Base-by-base conservation (phyloP, 2,888 invertebrate genomes). In the Agonopterix subpropinquella region DNA sequence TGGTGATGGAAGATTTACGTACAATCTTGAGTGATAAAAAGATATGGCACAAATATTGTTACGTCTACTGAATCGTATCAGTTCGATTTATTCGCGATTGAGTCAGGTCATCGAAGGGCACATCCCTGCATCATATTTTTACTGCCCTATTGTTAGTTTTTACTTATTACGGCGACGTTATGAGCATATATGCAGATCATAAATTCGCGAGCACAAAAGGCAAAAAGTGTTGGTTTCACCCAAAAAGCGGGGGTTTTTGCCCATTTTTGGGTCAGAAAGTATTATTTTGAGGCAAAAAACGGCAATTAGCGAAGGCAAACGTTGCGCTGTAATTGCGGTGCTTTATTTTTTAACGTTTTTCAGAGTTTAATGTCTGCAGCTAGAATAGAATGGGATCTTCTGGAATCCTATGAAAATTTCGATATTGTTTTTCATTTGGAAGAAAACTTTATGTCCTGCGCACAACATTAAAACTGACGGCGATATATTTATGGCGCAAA, bases 211-310 rank as follows among this genome's bases (percentile, higher is more conserved):
- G 35, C 44, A 49, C 52, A 49, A 52, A 50, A 43, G 51, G n/a
- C 47, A 42, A 41, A 36, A 11, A 11, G 44, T 35, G 44, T 11
- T 43, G 43, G 15, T 37, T 44, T 50, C 44, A 11, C 44, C 37
- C 47, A 45, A 49, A 52, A 52, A 46, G 48, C 47, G 36, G 35
- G 8, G 43, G 10, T 28, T 28, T 28, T 39, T n/a, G 39, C 39
- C 39, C 28, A 28, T 48, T 48, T 47, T 45, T 41, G 41, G 44
- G 36, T 35, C 28, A 11, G 39, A 47, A 49, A 47, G 48, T 53
- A 49, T 49, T 51, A 51, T 51, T 51, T 52, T 45, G 47, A 47
- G 36, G 44, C 51, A 52, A 52, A 54, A 54, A 52, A 49, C 44
- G 45, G 52, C 52, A 51, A 51, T 51, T 51, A 51, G 50, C 44